These are phyloP conservation scores for Tiaroga cobitis DNA, from an alignment of 2,797 vertebrate species.

Conservation along the genomic window DNA sequence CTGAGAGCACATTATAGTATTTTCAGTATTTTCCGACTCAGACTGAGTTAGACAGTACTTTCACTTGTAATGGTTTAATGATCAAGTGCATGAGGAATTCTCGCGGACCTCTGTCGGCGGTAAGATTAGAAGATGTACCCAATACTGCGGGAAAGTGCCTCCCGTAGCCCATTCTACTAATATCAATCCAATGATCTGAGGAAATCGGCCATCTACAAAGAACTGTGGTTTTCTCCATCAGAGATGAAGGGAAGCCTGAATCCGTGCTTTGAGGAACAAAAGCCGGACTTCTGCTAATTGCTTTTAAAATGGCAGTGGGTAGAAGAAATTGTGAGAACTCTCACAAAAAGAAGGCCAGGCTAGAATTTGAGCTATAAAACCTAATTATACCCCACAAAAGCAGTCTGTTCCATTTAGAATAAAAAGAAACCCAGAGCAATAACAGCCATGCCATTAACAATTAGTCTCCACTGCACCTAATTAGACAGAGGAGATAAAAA, in stretches of 20 bases:
- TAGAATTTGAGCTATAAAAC: constrained; percentile 90
- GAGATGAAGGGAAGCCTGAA: constrained; percentile 38
- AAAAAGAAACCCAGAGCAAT: constrained; percentile 84
- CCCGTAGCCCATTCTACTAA: constrained; percentile 7
- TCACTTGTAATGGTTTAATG: constrained; percentile 20
- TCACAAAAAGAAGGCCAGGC: constrained; percentile 79
- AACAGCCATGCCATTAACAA: constrained; percentile 89
- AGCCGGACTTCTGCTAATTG: constrained; percentile 78
- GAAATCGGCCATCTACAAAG: constrained; percentile 42
- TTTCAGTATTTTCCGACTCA: constrained; percentile 17
- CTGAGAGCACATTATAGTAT: constrained; percentile 19
- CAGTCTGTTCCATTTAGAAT: constrained; percentile 86
- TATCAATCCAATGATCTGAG: constrained; percentile 41
- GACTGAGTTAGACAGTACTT: not conserved
- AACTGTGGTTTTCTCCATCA: constrained; percentile 31
- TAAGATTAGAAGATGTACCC: constrained; percentile 8
- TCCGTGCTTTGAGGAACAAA: constrained; percentile 55
- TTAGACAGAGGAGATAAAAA: constrained; percentile 86
- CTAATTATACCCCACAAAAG: constrained; percentile 93
- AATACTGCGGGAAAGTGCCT: constrained; percentile 6
- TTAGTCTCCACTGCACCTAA: constrained; percentile 89
- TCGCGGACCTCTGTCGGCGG: not conserved
- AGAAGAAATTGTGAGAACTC: constrained; percentile 76
- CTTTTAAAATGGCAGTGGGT: constrained; percentile 79
- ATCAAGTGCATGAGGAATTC: constrained; percentile 13